Conservation (phyloP, 1,140 invertebrate species). For the Globodera ellingtonae region DNA sequence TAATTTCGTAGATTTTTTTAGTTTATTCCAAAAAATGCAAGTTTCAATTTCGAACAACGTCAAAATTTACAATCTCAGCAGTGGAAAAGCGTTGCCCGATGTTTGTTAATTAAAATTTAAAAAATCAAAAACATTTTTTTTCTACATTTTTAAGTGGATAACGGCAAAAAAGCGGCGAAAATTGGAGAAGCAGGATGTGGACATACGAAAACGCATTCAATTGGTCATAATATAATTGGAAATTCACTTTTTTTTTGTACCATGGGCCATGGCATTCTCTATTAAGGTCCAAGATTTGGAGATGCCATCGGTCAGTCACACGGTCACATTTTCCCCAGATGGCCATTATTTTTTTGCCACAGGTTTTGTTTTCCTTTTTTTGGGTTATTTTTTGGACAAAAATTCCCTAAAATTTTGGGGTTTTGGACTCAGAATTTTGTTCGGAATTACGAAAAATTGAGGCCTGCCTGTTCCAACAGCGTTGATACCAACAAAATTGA, state of each 20-base stretch:
- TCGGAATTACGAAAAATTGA: too few relatives aligned
- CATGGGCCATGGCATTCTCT: neutral
- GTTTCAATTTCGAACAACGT: conserved; percentile 78
- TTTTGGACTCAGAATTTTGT: too few relatives aligned
- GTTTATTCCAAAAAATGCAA: conserved; percentile 66
- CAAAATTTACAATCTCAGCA: conserved; percentile 95
- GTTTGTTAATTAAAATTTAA: conserved; percentile 67
- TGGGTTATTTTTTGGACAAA: too few relatives aligned
- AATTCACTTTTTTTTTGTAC: neutral
- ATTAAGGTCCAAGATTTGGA: conserved; percentile 87
- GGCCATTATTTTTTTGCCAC: conserved; percentile 87
- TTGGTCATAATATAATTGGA: conserved; percentile 69
- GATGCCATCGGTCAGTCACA: conserved; percentile 86
- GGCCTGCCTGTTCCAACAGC: too few relatives aligned
- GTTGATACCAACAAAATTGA: too few relatives aligned
- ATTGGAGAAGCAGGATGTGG: conserved; percentile 85
- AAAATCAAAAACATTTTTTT: conserved; percentile 38
- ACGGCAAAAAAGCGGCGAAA: conserved; percentile 83
- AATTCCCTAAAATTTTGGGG: too few relatives aligned
- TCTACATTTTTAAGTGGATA: conserved; percentile 78
- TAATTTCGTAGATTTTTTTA: neutral
- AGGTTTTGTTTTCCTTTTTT: conserved; percentile 55
- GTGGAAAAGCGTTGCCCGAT: conserved; percentile 92
- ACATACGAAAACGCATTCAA: conserved; percentile 85
- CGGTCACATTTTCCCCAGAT: conserved; percentile 84